Evolutionary conservation across 1,140 invertebrate species (phyloP).

Genomic region (Teleopsis dalmanni): DNA sequence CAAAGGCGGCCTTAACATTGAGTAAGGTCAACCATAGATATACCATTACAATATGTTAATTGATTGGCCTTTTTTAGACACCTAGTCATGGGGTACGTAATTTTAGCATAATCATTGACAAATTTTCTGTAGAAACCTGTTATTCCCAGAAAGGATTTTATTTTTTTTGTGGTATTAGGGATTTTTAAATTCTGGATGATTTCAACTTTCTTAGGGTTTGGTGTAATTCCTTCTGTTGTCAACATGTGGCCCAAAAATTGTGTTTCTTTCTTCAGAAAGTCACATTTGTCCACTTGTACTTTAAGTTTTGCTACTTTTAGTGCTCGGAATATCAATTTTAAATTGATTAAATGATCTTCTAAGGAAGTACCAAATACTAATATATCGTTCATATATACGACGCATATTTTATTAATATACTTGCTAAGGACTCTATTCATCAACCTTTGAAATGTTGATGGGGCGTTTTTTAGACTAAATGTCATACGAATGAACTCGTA

Average conservation of each 20-base stretch:
- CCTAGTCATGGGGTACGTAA: constrained; percentile 27
- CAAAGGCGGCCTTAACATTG: no score
- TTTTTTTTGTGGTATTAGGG: constrained; percentile 6
- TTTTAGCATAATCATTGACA: constrained; percentile 14
- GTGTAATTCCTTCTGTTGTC: constrained; percentile 8
- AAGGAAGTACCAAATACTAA: constrained; percentile 24
- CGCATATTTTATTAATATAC: constrained; percentile 23
- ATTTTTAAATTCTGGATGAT: constrained; percentile 8
- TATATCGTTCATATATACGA: constrained; percentile 37
- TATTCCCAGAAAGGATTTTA: constrained; percentile 25
- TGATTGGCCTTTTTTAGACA: constrained; percentile 7
- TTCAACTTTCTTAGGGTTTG: constrained; percentile 11
- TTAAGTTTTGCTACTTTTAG: no score
- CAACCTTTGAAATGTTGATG: constrained; percentile 43
- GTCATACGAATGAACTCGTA: constrained; percentile 26
- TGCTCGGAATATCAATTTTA: no score
- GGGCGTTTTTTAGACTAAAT: no score
- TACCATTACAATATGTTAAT: no score
- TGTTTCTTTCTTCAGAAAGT: constrained; percentile 9
- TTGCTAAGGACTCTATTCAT: constrained; percentile 39
- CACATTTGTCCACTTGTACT: constrained; percentile 5
- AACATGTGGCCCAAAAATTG: constrained; percentile 13
- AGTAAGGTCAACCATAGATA: no score
- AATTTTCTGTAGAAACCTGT: constrained; percentile 30
- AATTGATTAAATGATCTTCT: constrained; percentile 33